Percentiles rank a stretch among this genome's conserved stretches.
Evolutionary conservation across 2,888 invertebrate genomes (phyloP).

Genomic region (Xestia c-nigrum): DNA sequence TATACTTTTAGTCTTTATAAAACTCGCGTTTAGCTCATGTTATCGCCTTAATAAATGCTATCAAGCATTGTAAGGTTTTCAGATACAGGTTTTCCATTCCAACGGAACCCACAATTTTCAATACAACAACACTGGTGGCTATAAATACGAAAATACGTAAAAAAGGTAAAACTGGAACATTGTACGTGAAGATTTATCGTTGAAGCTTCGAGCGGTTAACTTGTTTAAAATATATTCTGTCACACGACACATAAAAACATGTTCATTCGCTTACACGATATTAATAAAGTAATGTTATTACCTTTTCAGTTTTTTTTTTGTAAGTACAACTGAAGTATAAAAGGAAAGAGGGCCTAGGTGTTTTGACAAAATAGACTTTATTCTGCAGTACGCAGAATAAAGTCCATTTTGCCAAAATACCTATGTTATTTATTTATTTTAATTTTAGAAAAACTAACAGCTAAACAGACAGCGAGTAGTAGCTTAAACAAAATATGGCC

Average conservation of each 20-base stretch:
- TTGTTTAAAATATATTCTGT: constrained; percentile 60
- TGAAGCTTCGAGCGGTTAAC: constrained; percentile 44
- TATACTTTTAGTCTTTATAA: too few species aligned
- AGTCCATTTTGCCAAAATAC: too few species aligned
- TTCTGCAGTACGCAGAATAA: too few species aligned
- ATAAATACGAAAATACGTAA: constrained; percentile 60
- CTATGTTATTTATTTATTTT: too few species aligned
- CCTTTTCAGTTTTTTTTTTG: neutral
- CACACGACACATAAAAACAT: constrained; percentile 29
- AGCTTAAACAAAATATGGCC: too few species aligned
- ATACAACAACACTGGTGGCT: constrained; percentile 31
- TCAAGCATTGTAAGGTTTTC: neutral
- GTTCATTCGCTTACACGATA: constrained; percentile 27
- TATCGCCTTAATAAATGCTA: neutral
- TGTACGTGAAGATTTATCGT: constrained; percentile 60
- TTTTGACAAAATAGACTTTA: neutral
- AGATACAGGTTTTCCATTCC: neutral
- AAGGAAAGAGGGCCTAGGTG: neutral
- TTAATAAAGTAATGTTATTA: constrained; percentile 18
- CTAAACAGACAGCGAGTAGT: too few species aligned
- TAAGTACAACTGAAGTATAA: neutral
- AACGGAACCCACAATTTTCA: constrained; percentile 41
- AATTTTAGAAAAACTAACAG: too few species aligned
- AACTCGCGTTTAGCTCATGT: too few species aligned
- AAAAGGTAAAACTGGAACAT: constrained; percentile 52